Conservation (phyloP, 1,140 invertebrate genomes). For the Cecropterus lyciades region DNA sequence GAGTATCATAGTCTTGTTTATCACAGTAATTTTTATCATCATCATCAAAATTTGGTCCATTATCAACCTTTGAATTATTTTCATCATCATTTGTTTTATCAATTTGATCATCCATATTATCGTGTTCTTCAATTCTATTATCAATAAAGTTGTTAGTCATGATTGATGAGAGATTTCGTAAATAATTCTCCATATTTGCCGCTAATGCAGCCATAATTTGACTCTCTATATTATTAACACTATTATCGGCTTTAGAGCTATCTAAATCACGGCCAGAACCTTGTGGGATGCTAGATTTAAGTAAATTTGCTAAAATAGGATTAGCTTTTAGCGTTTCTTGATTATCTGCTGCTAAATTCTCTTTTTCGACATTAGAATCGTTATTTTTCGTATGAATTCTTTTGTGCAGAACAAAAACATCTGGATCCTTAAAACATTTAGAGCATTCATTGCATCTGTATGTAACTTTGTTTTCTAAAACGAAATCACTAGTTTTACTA, state of each 20-base stretch:
- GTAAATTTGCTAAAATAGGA: constrained; percentile 67
- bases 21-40: constrained; percentile 38
- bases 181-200: constrained; percentile 63
- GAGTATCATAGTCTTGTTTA: constrained; percentile 46
- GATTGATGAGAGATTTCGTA: constrained; percentile 56
- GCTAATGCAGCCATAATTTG: constrained; percentile 63
- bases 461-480: constrained; percentile 38
- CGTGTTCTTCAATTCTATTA: constrained; percentile 8
- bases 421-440: constrained; percentile 74
- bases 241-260: constrained; percentile 44
- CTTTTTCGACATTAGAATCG: constrained; percentile 35
- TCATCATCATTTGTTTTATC: background rate
- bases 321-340: constrained; percentile 65
- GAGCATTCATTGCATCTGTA: constrained; percentile 68
- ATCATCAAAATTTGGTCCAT: constrained; percentile 26
- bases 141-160: constrained; percentile 42
- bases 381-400: constrained; percentile 51
- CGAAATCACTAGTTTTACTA: constrained; percentile 15
- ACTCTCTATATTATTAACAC: constrained; percentile 58
- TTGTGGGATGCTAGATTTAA: constrained; percentile 42
- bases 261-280: constrained; percentile 9
- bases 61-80: constrained; percentile 12
- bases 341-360: constrained; percentile 37
- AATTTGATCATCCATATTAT: background rate
- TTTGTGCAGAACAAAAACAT: constrained; percentile 70